A percentile compares a stretch with the other conserved stretches of the same genome.
Conservation (phyloP, 1,140 invertebrate genomes). For the Drosophila malerkotliana region DNA sequence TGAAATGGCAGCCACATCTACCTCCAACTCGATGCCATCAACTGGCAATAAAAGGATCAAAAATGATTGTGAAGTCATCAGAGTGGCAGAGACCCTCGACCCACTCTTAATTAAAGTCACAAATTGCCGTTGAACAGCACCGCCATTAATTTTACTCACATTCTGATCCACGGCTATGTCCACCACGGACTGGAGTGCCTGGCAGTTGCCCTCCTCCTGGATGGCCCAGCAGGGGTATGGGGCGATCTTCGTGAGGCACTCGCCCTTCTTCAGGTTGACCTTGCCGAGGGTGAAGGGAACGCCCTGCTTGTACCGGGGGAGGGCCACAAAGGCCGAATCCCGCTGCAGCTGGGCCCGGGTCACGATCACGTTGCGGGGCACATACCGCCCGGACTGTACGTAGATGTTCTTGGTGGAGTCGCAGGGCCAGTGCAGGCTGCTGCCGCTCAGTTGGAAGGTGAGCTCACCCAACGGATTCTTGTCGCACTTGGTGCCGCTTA, state of each 20-base stretch:
- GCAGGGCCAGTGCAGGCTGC: slow-evolving; percentile 86
- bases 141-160: slow-evolving; percentile 68
- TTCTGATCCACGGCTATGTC: slow-evolving; percentile 86
- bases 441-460: slow-evolving; percentile 84
- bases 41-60: not conserved
- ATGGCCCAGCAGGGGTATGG: slow-evolving; percentile 87
- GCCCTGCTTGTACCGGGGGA: slow-evolving; percentile 86
- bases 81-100: slow-evolving; percentile 2
- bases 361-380: slow-evolving; percentile 86
- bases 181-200: slow-evolving; percentile 86
- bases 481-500: slow-evolving; percentile 53
- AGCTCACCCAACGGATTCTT: slow-evolving; percentile 76
- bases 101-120: slow-evolving; percentile 9
- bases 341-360: slow-evolving; percentile 87
- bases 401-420: slow-evolving; percentile 86
- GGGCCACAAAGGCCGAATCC: slow-evolving; percentile 85
- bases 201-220: slow-evolving; percentile 87
- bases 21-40: not conserved
- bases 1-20: not conserved
- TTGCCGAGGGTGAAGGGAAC: slow-evolving; percentile 87
- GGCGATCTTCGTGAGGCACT: slow-evolving; percentile 84
- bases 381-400: slow-evolving; percentile 85
- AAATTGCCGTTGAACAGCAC: slow-evolving; percentile 14
- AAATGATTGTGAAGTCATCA: slow-evolving; percentile 9
- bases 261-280: slow-evolving; percentile 84